Percentiles rank a stretch among this genome's conserved stretches.
These are phyloP conservation scores for Linepithema humile DNA, from an alignment of 1,140 invertebrate species.

Conservation along the genomic window DNA sequence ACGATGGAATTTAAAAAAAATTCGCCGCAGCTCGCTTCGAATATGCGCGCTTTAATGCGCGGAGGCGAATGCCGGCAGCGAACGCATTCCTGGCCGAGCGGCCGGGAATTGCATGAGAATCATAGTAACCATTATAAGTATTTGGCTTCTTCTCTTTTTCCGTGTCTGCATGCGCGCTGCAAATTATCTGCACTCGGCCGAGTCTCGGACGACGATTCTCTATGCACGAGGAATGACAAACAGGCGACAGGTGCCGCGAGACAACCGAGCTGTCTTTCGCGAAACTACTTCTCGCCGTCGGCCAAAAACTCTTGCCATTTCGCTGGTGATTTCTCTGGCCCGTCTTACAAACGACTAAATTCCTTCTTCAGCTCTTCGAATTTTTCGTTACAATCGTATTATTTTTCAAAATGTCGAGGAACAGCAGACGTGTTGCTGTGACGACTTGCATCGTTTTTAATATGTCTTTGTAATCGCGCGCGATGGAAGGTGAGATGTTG, in stretches of 20 bases:
- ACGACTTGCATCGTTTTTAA: conserved; percentile 6
- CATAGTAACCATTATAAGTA: conserved; percentile 47
- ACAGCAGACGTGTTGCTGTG: background rate
- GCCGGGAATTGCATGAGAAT: conserved; percentile 5
- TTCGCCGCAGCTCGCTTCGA: background rate
- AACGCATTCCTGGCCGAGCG: conserved; percentile 16
- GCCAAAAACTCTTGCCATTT: conserved; percentile 32
- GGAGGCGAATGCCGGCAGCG: conserved; percentile 36
- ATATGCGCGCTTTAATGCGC: conserved; percentile 3
- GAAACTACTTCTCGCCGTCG: conserved; percentile 1
- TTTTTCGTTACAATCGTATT: background rate
- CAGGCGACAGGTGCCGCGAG: conserved; percentile 62
- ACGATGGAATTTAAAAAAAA: background rate
- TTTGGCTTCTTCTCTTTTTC: background rate
- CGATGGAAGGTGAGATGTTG: background rate
- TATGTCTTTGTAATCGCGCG: background rate
- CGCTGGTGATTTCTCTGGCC: background rate
- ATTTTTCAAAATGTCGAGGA: conserved; percentile 18
- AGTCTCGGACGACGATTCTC: conserved; percentile 49
- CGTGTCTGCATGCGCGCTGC: background rate
- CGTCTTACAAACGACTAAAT: conserved; percentile 11
- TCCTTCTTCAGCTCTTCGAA: background rate
- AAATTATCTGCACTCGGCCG: conserved; percentile 61
- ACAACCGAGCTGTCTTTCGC: conserved; percentile 18
- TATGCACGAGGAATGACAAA: conserved; percentile 63